These are phyloP conservation scores for Potamilus streckersoni DNA, from an alignment of 1,140 invertebrate species.

Conservation along the genomic window DNA sequence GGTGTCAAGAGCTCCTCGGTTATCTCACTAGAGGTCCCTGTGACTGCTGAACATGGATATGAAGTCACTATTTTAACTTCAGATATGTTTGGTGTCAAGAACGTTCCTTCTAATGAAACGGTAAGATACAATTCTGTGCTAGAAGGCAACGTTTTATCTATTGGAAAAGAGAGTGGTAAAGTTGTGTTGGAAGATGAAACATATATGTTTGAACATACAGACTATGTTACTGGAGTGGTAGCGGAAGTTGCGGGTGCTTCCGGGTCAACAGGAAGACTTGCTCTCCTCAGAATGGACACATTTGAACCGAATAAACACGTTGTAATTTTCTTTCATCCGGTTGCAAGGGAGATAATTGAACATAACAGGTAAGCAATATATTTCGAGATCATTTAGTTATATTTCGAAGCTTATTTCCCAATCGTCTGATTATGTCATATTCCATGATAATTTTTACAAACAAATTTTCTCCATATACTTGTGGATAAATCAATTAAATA, in stretches of 20 bases:
- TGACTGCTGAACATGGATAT: slow-evolving; percentile 3
- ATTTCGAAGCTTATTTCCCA: too few species aligned
- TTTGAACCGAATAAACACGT: slow-evolving; percentile 21
- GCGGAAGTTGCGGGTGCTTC: not conserved
- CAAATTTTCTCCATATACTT: too few species aligned
- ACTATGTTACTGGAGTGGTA: slow-evolving; percentile 15
- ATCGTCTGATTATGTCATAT: too few species aligned
- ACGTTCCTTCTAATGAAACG: not conserved
- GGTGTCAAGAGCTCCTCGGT: not conserved
- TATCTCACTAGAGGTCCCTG: slow-evolving; percentile 24
- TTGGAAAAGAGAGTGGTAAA: slow-evolving; percentile 12
- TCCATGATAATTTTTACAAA: too few species aligned
- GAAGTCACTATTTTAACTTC: slow-evolving; percentile 11
- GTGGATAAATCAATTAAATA: too few species aligned
- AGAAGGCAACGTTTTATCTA: not conserved
- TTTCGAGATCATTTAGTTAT: too few species aligned
- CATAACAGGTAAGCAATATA: slow-evolving; percentile 14
- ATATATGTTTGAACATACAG: not conserved
- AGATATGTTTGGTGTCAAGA: slow-evolving; percentile 14
- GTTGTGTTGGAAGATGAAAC: slow-evolving; percentile 1
- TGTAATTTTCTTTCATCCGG: slow-evolving; percentile 12
- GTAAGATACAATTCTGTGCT: slow-evolving; percentile 3
- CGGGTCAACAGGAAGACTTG: slow-evolving; percentile 4
- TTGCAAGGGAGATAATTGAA: slow-evolving; percentile 14
- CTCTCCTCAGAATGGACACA: slow-evolving; percentile 19